Evolutionary conservation across 2,888 invertebrate genomes (phyloP).

Genomic region (Papilio demoleus): DNA sequence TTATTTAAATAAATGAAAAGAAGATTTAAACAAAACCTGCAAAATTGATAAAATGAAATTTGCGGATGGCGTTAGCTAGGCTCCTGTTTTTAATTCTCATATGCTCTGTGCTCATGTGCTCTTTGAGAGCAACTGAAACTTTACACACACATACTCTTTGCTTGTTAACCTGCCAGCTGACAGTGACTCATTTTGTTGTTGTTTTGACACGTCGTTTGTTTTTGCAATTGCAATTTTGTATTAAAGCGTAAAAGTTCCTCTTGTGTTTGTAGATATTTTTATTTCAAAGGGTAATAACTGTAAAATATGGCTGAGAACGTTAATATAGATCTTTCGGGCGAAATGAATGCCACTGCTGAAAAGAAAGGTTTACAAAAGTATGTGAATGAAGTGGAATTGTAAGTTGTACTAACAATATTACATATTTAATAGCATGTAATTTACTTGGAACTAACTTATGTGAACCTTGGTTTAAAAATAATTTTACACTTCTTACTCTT

Average conservation of each 20-base stretch:
- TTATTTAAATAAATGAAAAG: background rate
- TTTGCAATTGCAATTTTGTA: background rate
- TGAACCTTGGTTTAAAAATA: background rate
- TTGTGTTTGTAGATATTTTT: background rate
- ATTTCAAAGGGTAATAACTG: constrained; percentile 2
- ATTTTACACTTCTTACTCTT: background rate
- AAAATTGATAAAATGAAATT: no score
- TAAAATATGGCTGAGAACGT: constrained; percentile 75
- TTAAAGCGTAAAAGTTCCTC: background rate
- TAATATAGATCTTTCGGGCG: constrained; percentile 77
- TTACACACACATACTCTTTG: no score
- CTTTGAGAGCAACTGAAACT: no score
- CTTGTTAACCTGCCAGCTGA: no score
- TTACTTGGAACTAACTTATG: background rate
- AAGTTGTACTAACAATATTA: constrained; percentile 62
- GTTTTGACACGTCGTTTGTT: constrained; percentile 5
- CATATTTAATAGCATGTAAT: background rate
- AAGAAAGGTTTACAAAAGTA: constrained; percentile 81
- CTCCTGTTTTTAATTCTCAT: no score
- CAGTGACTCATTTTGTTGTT: background rate
- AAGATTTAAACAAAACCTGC: background rate
- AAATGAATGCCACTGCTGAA: constrained; percentile 73
- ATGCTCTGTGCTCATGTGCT: no score
- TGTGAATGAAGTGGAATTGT: constrained; percentile 80
- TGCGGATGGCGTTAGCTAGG: no score